Evolutionary conservation across 2,113 vertebrate genomes (phyloP).

Genomic region (Emydura subglobosa): DNA sequence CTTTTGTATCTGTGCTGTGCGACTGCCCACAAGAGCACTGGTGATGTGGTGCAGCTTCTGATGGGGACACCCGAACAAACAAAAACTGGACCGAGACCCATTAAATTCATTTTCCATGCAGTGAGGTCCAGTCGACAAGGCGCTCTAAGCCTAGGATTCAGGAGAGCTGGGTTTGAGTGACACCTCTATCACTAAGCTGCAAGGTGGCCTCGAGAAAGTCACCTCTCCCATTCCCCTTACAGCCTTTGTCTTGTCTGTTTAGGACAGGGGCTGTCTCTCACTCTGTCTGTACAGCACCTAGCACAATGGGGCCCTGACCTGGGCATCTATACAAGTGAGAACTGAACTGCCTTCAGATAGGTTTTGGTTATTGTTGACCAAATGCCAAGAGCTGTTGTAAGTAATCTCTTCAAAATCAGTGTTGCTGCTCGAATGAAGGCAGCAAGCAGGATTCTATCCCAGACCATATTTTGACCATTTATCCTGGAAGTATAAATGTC

Average conservation of each 20-base stretch:
- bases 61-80: not conserved
- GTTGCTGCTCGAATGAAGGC: not conserved
- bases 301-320: not conserved
- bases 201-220: not conserved
- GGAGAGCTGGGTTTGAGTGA: not conserved
- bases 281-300: not conserved
- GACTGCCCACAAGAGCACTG: not conserved
- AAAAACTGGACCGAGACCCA: not conserved
- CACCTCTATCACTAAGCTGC: not conserved
- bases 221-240: accelerated
- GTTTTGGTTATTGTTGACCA: not conserved
- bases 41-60: not conserved
- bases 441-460: not conserved
- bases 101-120: not conserved
- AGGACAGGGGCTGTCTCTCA: not conserved
- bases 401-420: not conserved
- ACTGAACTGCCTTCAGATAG: not conserved
- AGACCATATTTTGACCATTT: not conserved
- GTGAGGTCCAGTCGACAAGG: not conserved
- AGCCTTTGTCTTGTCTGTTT: not conserved
- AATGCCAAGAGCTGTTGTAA: not conserved
- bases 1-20: accelerated
- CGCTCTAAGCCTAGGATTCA: not conserved
- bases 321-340: not conserved
- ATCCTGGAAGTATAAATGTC: not conserved